Evolutionary conservation across 2,113 vertebrate species (phyloP).

Genomic region (Xyrauchen texanus): DNA sequence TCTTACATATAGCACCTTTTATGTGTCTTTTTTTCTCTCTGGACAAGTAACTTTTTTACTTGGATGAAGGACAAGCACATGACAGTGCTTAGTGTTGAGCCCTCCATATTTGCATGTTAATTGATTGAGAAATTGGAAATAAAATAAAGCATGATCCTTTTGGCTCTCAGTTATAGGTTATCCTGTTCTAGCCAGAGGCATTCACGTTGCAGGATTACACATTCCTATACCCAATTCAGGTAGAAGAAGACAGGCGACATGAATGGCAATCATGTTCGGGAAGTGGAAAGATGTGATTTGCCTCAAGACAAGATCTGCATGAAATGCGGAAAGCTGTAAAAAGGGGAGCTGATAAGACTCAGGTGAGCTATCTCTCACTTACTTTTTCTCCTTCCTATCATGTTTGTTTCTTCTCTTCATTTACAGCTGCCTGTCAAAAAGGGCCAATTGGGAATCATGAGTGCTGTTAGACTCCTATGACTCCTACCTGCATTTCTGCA

Average conservation of each 20-base stretch:
- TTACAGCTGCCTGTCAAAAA: slow-evolving; percentile 8
- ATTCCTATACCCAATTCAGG: slow-evolving; percentile 26
- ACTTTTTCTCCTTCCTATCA: not conserved
- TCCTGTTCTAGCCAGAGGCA: slow-evolving; percentile 31
- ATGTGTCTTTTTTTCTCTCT: too few relatives aligned
- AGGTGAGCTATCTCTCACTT: slow-evolving; percentile 9
- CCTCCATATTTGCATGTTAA: not conserved
- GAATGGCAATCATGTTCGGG: slow-evolving; percentile 14
- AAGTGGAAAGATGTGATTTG: slow-evolving; percentile 18
- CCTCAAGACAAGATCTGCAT: slow-evolving; percentile 29
- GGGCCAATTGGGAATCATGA: slow-evolving; percentile 7
- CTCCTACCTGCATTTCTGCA: slow-evolving; percentile 23
- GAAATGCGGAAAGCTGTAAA: slow-evolving; percentile 29
- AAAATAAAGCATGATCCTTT: slow-evolving; percentile 22
- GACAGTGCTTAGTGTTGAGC: not conserved
- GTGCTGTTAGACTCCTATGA: not conserved
- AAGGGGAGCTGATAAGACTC: slow-evolving; percentile 6
- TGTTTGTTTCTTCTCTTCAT: not conserved
- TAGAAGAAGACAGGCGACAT: slow-evolving; percentile 4
- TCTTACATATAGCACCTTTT: too few relatives aligned
- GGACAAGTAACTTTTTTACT: too few relatives aligned
- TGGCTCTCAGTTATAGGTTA: slow-evolving; percentile 24
- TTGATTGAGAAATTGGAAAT: slow-evolving; percentile 23
- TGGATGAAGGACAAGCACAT: not conserved
- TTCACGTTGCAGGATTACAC: slow-evolving; percentile 34